Evolutionary conservation across 2,888 invertebrate species (phyloP), one percentile per base, ranked within the genome.

Genomic region (Schrankia costaestrigalis): DNA sequence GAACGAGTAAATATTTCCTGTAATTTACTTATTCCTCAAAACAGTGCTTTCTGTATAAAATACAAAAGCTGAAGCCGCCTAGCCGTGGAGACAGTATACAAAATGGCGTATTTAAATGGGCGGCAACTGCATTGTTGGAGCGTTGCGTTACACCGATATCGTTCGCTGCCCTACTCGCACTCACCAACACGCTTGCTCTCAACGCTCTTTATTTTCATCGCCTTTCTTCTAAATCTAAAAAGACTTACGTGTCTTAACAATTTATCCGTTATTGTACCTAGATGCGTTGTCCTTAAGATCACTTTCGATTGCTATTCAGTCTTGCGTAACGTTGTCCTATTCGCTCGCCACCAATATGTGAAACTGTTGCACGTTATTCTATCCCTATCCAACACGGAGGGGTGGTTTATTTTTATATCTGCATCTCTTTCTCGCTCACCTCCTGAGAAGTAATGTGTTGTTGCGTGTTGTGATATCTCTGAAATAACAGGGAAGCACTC

Each of bases 401-500:
- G 64, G 57, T 60, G 67, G 51, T 56, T 57, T 71, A 76, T 82
- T 82, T 83, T 83, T 75, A 64, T 75, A 69, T 58, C 46, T 64
- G 62, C 64, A 52, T 85, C 81, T 61, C 79, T 60, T 67, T 86
- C 77, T 41, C 59, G 53, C 81, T 63, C 67, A 63, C 71, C 72
- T 78, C 73, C 77, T 79, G 74, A 83, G 85, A 79, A 86, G 83
- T 85, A 86, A 86, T 84, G 82, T 85, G 85, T 87, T 87, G 82
- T 87, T 86, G 83, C 78, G 85, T 88, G 88, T 88, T 89, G 87
- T 89, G 88, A 89, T 89, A 88, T 87, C 88, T 87, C 78, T 79
- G 78, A 86, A 88, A 88, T 87, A 88, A 88, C 88, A 89, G 87
- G 84, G 87, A 85, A 87, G 86, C 86, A 84, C 86, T 88, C 84